A percentile compares a stretch with the other conserved stretches of the same genome.
Conservation (phyloP, 2,888 invertebrate genomes). For the Tachina fera region DNA sequence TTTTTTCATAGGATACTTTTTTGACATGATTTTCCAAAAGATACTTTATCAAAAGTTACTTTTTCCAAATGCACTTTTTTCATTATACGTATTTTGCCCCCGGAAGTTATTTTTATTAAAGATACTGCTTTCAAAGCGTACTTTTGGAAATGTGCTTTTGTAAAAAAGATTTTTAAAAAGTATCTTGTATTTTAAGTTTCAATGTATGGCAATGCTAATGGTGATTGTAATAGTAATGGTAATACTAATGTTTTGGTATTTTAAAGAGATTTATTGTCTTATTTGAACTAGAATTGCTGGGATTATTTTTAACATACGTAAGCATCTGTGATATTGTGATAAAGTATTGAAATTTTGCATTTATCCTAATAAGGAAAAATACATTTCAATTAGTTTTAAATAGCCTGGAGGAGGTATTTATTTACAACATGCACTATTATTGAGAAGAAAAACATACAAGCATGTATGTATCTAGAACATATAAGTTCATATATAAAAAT, state of each 20-base stretch:
- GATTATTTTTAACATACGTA: no score
- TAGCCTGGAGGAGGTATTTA: not conserved
- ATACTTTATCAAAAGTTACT: not conserved
- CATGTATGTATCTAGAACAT: no score
- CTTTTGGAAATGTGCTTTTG: not conserved
- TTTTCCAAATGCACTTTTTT: no score
- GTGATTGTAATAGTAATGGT: no score
- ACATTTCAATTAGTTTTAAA: slow-evolving; percentile 12
- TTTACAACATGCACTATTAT: not conserved
- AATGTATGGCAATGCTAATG: no score
- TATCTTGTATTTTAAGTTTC: no score
- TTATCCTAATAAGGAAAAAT: not conserved
- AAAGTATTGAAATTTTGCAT: not conserved
- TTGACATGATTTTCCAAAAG: not conserved
- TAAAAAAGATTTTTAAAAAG: not conserved
- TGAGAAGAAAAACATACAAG: not conserved
- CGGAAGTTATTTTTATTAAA: not conserved
- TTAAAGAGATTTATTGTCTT: no score
- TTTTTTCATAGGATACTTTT: not conserved
- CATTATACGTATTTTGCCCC: no score
- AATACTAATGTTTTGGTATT: no score
- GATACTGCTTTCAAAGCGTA: not conserved
- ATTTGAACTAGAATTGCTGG: no score
- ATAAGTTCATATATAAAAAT: no score
- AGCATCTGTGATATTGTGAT: not conserved